These are phyloP conservation scores for Oscheius sp. DNA, from an alignment of 1,140 invertebrate genomes.

Conservation along the genomic window DNA sequence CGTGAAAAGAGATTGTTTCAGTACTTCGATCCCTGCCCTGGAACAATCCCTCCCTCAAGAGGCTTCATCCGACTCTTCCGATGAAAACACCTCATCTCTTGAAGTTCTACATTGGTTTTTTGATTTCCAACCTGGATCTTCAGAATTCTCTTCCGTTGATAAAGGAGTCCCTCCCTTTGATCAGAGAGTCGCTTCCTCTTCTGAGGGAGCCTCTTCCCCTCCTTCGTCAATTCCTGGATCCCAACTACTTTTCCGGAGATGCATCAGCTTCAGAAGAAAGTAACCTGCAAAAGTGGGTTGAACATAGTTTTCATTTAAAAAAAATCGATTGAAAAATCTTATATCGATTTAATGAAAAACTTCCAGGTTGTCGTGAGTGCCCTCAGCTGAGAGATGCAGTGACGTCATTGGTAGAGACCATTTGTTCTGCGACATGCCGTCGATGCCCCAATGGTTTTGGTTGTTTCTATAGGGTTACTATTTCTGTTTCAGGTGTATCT, in stretches of 20 bases:
- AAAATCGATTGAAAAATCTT: background rate
- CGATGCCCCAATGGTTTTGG: background rate
- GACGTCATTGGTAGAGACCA: background rate
- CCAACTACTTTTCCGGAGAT: constrained; percentile 8
- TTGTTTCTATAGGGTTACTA: background rate
- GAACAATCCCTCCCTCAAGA: constrained; percentile 1
- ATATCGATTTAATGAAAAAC: background rate
- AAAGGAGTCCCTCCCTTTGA: constrained; percentile 26
- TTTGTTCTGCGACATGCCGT: constrained; percentile 21
- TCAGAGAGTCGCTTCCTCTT: constrained; percentile 22
- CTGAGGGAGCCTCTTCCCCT: constrained; percentile 19
- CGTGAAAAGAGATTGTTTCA: no score
- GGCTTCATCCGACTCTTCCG: no score
- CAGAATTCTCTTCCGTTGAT: constrained; percentile 23
- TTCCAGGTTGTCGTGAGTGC: constrained; percentile 20
- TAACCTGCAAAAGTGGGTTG: constrained; percentile 19
- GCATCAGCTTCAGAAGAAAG: constrained; percentile 1
- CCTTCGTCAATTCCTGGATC: constrained; percentile 18
- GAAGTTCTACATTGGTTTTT: no score
- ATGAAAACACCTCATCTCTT: no score
- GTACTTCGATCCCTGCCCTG: constrained; percentile 20
- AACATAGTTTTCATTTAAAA: background rate
- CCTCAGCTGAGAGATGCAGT: constrained; percentile 19
- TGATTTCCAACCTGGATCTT: background rate
- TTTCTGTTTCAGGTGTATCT: background rate